Percentiles rank a stretch among this genome's conserved stretches.
These are phyloP conservation scores for Temnothorax nylanderi DNA, from an alignment of 1,140 invertebrate species.

Conservation along the genomic window DNA sequence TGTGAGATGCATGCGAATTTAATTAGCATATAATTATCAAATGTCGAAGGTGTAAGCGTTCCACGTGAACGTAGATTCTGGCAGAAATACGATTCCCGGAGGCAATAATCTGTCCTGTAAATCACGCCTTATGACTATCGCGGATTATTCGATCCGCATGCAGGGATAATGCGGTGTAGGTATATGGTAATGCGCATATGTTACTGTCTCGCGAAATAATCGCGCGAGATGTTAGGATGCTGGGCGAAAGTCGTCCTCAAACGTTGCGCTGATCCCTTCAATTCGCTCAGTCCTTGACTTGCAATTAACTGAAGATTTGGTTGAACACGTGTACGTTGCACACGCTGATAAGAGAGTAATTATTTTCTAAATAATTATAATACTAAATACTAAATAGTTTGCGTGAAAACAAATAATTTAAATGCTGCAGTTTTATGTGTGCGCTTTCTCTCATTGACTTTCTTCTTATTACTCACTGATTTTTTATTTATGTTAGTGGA, in stretches of 20 bases:
- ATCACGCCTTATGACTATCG: constrained; percentile 45
- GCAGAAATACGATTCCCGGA: constrained; percentile 64
- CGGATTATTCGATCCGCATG: constrained; percentile 49
- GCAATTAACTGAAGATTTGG: not conserved
- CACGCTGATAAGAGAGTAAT: not conserved
- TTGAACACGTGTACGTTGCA: not conserved
- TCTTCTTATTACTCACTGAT: not conserved
- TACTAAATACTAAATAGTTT: not conserved
- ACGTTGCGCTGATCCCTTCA: not conserved
- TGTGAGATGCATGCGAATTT: constrained; percentile 63
- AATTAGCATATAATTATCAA: constrained; percentile 74
- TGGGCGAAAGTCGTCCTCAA: not conserved
- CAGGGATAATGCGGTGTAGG: constrained; percentile 21
- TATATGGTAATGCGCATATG: constrained; percentile 20
- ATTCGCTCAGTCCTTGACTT: not conserved
- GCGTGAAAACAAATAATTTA: not conserved
- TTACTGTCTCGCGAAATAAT: not conserved
- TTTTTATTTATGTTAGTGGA: not conserved
- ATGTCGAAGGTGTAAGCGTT: constrained; percentile 67
- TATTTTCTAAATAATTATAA: not conserved
- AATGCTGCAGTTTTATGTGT: not conserved
- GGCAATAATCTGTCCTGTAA: constrained; percentile 66
- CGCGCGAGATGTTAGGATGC: not conserved
- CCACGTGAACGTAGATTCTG: constrained; percentile 29
- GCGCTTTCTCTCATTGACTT: not conserved